phyloP scores from a whole-genome alignment of 1,140 invertebrate species.

The Gerris buenoi region DNA sequence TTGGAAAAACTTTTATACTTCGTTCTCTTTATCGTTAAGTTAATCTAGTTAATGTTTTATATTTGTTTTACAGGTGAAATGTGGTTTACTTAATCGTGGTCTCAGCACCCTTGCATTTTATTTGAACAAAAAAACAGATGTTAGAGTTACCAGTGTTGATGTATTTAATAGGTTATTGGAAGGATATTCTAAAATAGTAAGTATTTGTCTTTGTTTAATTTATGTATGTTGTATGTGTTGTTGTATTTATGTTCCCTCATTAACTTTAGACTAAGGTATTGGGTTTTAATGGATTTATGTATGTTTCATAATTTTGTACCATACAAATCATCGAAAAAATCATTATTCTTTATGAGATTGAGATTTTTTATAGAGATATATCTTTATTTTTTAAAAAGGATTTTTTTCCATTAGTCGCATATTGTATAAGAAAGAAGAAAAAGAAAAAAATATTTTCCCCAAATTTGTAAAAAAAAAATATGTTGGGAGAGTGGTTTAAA shows the following conservation, averaged over 20 bases:
- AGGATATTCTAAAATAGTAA: conserved; percentile 11
- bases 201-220: too few relatives aligned
- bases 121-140: conserved; percentile 5
- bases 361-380: not conserved
- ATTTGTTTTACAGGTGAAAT: conserved; percentile 15
- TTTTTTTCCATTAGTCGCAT: too few relatives aligned
- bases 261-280: not conserved
- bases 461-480: too few relatives aligned
- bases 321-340: not conserved
- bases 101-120: conserved; percentile 22
- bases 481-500: too few relatives aligned
- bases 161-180: conserved; percentile 10
- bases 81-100: conserved; percentile 16
- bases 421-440: too few relatives aligned
- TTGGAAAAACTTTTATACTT: not conserved
- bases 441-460: too few relatives aligned
- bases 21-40: not conserved
- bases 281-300: not conserved
- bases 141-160: not conserved
- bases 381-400: too few relatives aligned
- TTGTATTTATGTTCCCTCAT: not conserved
- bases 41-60: too few relatives aligned
- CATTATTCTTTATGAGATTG: not conserved
- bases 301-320: not conserved
- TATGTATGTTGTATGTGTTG: too few relatives aligned